Conservation (phyloP, 2,113 vertebrate species). For the Sylvia atricapilla region DNA sequence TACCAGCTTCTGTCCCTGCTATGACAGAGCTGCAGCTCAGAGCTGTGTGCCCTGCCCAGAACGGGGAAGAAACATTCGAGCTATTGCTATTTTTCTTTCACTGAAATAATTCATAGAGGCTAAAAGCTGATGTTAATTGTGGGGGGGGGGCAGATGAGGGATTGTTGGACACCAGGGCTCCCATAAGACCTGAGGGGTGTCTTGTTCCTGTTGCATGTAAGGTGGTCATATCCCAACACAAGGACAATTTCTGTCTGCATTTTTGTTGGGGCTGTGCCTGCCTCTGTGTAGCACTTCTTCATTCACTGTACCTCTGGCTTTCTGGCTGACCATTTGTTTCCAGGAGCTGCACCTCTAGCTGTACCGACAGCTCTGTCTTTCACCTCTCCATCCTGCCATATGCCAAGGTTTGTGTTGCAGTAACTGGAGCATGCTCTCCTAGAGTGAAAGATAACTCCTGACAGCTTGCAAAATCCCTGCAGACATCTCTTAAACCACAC, state of each 20-base stretch:
- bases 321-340: not conserved
- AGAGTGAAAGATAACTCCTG: not conserved
- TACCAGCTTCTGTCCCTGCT: not conserved
- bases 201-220: fast-evolving
- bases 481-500: not conserved
- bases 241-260: fast-evolving
- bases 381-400: not conserved
- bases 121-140: not conserved
- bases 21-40: not conserved
- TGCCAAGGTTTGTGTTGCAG: not conserved
- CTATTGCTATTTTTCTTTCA: not conserved
- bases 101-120: not conserved
- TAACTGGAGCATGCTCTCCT: not conserved
- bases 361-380: not conserved
- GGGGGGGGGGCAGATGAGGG: not conserved
- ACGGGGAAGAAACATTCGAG: not conserved
- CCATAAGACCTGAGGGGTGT: not conserved
- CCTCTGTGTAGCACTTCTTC: not conserved
- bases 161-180: not conserved
- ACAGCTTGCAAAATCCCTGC: not conserved
- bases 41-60: not conserved
- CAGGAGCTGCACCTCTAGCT: not conserved
- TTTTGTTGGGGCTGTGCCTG: not conserved
- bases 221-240: not conserved
- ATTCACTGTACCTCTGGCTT: not conserved